phyloP scores from a whole-genome alignment of 2,113 vertebrate species.

The Ictidomys tridecemlineatus region DNA sequence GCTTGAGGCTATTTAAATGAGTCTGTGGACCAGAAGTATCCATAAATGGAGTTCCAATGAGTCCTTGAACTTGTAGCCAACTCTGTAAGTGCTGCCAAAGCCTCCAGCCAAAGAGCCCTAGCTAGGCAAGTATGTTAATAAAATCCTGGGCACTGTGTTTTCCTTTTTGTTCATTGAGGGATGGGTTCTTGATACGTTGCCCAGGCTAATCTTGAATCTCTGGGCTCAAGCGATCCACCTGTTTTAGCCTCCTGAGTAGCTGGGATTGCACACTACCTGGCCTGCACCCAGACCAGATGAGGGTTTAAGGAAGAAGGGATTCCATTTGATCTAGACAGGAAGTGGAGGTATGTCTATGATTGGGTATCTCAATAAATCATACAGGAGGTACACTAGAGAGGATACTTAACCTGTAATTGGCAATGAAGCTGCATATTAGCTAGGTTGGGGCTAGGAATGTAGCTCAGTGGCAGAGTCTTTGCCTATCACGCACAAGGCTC shows the following conservation, averaged over 20 bases:
- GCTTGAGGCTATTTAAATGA: constrained; percentile 4
- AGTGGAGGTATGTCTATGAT: not conserved
- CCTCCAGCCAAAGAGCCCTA: not conserved
- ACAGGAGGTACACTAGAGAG: not conserved
- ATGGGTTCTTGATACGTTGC: not conserved
- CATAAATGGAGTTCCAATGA: constrained; percentile 17
- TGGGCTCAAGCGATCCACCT: not conserved
- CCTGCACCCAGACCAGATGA: not conserved
- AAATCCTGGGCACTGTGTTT: not conserved
- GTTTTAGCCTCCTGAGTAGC: not conserved
- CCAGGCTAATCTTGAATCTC: not conserved
- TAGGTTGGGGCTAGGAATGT: not conserved
- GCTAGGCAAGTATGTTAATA: not conserved
- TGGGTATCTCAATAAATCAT: constrained; percentile 1
- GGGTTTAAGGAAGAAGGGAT: not conserved
- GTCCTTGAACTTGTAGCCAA: not conserved
- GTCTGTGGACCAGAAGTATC: not conserved
- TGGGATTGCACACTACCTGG: too few species aligned
- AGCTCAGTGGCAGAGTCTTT: too few species aligned
- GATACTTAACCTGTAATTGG: not conserved
- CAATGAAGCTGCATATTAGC: not conserved
- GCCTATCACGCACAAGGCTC: not conserved
- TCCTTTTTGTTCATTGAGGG: not conserved
- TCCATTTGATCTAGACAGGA: not conserved
- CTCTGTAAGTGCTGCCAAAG: not conserved